Evolutionary conservation across 2,888 invertebrate genomes (phyloP).

Genomic region (Watsonalla cultraria): DNA sequence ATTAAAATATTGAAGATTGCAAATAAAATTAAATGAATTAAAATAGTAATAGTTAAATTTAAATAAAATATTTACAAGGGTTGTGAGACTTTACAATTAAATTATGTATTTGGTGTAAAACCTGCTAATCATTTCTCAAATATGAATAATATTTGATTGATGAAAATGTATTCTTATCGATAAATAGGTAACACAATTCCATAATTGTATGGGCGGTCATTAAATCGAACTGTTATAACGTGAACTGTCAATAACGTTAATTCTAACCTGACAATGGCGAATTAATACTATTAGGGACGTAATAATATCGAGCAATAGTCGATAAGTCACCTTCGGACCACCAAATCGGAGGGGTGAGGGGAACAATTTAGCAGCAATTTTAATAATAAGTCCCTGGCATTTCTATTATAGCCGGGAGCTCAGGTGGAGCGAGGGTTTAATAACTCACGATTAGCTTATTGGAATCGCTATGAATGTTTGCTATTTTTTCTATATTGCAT

Average conservation of each 20-base stretch:
- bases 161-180: too few species aligned
- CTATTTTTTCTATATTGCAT: slow-evolving; percentile 73
- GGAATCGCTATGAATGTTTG: slow-evolving; percentile 77
- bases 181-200: background rate
- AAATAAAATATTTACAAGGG: too few species aligned
- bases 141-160: too few species aligned
- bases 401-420: slow-evolving; percentile 77
- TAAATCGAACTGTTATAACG: background rate
- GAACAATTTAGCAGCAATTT: slow-evolving; percentile 79
- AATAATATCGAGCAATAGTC: slow-evolving; percentile 27
- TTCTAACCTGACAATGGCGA: slow-evolving; percentile 18
- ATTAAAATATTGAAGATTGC: too few species aligned
- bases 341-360: slow-evolving; percentile 69
- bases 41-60: too few species aligned
- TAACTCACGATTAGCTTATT: slow-evolving; percentile 78
- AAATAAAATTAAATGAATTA: too few species aligned
- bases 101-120: too few species aligned
- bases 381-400: slow-evolving; percentile 79
- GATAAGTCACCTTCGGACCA: slow-evolving; percentile 55
- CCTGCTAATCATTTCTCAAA: too few species aligned
- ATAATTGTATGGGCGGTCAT: background rate
- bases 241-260: slow-evolving; percentile 17
- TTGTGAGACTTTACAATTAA: too few species aligned
- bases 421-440: slow-evolving; percentile 76
- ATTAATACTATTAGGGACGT: slow-evolving; percentile 36